Percentiles rank a stretch among this genome's conserved stretches.
phyloP scores from a whole-genome alignment of 2,797 vertebrate species.

The Pseudochromis fuscus region DNA sequence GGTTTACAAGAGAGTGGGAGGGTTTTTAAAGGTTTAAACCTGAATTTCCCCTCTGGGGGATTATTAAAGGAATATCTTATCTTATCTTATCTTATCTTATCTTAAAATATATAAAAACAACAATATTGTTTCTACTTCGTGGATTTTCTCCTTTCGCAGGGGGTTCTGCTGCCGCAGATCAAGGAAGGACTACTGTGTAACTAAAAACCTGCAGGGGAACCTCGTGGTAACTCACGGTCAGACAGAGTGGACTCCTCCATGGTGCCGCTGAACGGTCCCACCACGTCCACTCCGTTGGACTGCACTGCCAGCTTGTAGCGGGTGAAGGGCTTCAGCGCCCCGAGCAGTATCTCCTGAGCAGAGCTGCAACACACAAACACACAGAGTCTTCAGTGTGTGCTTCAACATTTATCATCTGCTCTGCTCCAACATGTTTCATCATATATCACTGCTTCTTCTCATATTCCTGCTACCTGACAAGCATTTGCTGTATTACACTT shows the following conservation, averaged over 20 bases:
- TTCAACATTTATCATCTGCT: background rate
- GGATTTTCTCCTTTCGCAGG: too few species aligned
- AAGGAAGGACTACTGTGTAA: too few species aligned
- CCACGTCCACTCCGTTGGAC: constrained; percentile 90
- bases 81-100: too few species aligned
- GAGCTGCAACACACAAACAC: constrained; percentile 83
- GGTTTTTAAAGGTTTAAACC: too few species aligned
- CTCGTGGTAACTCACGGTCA: constrained; percentile 88
- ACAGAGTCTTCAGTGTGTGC: constrained; percentile 3
- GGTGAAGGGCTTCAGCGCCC: constrained; percentile 93
- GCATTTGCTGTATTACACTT: background rate
- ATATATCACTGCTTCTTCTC: background rate
- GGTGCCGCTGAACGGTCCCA: constrained; percentile 92
- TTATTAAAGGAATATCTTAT: too few species aligned
- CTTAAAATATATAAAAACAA: too few species aligned
- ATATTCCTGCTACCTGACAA: background rate
- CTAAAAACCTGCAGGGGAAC: background rate
- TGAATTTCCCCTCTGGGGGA: too few species aligned
- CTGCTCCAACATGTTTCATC: background rate
- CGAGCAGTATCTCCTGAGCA: constrained; percentile 92
- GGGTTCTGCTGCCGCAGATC: too few species aligned
- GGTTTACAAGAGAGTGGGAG: too few species aligned
- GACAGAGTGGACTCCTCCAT: constrained; percentile 93
- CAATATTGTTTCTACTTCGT: too few species aligned
- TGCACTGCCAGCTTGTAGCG: constrained; percentile 97